Base-by-base conservation (phyloP, 2,888 invertebrate genomes). In the Scaptomyza polygonia region DNA sequence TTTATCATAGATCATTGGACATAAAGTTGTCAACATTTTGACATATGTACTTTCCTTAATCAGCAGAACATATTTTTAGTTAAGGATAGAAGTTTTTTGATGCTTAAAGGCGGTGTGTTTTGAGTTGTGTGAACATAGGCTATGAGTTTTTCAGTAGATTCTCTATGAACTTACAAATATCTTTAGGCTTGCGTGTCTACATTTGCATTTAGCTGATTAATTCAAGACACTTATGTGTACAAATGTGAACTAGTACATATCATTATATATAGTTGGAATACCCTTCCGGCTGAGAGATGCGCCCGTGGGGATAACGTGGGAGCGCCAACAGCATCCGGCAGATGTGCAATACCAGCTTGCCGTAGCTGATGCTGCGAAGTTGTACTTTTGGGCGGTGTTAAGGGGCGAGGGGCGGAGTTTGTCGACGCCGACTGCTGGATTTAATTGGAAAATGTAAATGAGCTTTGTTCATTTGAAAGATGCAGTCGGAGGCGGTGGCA, bases 371-470 rank as follows among this genome's bases (percentile, higher is more conserved):
- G 40, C 51, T 48, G 18, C 42, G 42, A 42, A 3, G 6, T 36
- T 5, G 14, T 14, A 14, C 14, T 36, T 36, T n/a, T 36, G 36
- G 36, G 36, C 36, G 9, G 9, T 3, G 39, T 4, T 1, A 8
- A 8, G 36, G 36, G 7, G 9, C 3, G 16, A 16, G 32, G 18
- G 48, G 40, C 27, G 51, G 49, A 12, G n/a, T 34, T 7, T 29
- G 49, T 56, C 39, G 47, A 6, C 29, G 59, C 32, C 54, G 53
- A 34, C 67, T 77, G 88, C 69, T 74, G 86, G 84, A 90, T 89
- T 89, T 89, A 90, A 89, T 89, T 89, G 89, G 84, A 90, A 90
- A 88, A 89, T 90, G 87, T 82, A 90, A 89, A 89, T 89, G 90
- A 89, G 89, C 83, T 88, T 79, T 84, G 75, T 86, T 86, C 76